Conservation (phyloP, 2,797 vertebrate species). For the Nyctalus aviator region DNA sequence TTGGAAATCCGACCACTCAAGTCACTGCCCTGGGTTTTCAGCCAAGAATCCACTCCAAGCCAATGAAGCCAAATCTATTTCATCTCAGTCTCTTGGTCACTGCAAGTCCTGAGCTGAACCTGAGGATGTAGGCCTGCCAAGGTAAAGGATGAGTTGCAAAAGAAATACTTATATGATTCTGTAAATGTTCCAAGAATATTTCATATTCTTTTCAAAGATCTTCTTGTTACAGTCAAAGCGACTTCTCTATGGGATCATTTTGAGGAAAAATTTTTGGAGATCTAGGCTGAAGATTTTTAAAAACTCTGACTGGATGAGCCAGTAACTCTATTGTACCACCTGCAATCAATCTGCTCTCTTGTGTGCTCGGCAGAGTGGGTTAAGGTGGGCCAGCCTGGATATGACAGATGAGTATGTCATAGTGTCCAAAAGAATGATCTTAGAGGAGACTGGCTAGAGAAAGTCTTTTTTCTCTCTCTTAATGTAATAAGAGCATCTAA, state of each 20-base stretch:
- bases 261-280: background rate
- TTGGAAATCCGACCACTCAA: slow-evolving; percentile 58
- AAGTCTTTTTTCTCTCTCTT: background rate
- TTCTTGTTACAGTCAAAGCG: background rate
- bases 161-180: background rate
- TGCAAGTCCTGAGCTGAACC: slow-evolving; percentile 72
- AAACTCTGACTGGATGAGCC: background rate
- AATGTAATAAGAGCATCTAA: background rate
- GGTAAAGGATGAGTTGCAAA: background rate
- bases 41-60: slow-evolving; percentile 65
- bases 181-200: background rate
- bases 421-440: background rate
- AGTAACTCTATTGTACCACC: background rate
- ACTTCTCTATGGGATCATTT: background rate
- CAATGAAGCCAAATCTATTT: slow-evolving; percentile 53
- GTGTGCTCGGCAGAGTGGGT: background rate
- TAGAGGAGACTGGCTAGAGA: background rate
- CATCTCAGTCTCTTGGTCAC: background rate
- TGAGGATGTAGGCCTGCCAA: slow-evolving; percentile 13
- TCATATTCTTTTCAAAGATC: background rate
- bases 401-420: background rate
- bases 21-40: slow-evolving; percentile 30
- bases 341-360: background rate
- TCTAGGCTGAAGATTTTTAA: background rate
- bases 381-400: background rate